phyloP scores from a whole-genome alignment of 1,140 invertebrate species.

The Neelides sp. region DNA sequence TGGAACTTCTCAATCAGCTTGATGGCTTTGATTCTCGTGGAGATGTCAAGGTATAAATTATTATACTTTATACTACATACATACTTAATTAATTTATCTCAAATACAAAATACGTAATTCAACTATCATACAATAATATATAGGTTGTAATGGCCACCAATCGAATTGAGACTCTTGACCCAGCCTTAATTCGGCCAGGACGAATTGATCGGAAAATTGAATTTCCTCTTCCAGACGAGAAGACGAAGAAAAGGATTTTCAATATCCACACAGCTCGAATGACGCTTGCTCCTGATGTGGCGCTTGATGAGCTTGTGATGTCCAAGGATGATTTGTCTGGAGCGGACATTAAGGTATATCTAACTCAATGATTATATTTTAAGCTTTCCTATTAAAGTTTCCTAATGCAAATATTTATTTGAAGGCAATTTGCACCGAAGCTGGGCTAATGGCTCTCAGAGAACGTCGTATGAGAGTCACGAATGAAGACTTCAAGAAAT shows the following conservation, averaged over 20 bases:
- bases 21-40: constrained; percentile 97
- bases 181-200: constrained; percentile 94
- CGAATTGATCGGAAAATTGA: constrained; percentile 99
- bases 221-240: constrained; percentile 98
- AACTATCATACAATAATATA: constrained; percentile 16
- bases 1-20: constrained; percentile 95
- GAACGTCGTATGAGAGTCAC: constrained; percentile 99
- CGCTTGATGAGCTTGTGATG: constrained; percentile 95
- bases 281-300: constrained; percentile 95
- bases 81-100: not conserved
- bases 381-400: not conserved
- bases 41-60: constrained; percentile 68
- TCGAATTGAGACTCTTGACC: constrained; percentile 96
- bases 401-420: constrained; percentile 31
- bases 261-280: constrained; percentile 96
- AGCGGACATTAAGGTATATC: constrained; percentile 60
- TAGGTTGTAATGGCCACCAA: constrained; percentile 99
- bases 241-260: constrained; percentile 95
- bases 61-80: not conserved
- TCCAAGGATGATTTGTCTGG: constrained; percentile 99
- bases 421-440: constrained; percentile 98
- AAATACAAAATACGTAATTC: not conserved
- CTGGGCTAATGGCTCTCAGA: constrained; percentile 89
- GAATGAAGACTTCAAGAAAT: constrained; percentile 98
- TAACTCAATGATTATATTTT: not conserved